These are phyloP conservation scores for Perccottus glenii DNA, from an alignment of 2,113 vertebrate genomes.

Conservation along the genomic window DNA sequence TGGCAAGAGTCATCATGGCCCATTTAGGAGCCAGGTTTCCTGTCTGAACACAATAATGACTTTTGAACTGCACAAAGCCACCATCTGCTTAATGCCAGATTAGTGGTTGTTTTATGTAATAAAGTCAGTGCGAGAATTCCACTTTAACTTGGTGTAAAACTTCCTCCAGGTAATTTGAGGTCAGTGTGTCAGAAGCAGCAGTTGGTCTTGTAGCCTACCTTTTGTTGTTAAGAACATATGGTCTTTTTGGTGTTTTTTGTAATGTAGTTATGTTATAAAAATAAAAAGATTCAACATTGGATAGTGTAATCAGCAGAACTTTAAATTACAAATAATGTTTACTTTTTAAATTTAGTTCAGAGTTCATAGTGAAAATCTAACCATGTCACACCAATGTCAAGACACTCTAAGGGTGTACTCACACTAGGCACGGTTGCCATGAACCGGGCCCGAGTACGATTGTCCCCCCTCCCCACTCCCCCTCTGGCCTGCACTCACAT, in stretches of 20 bases:
- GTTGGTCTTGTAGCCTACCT: background rate
- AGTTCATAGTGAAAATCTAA: too few relatives aligned
- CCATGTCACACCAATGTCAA: too few relatives aligned
- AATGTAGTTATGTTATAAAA: background rate
- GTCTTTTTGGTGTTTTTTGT: background rate
- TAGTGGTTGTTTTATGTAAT: background rate
- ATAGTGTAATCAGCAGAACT: too few relatives aligned
- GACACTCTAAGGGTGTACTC: too few relatives aligned
- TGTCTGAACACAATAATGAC: background rate
- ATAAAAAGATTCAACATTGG: too few relatives aligned
- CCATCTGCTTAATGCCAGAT: background rate
- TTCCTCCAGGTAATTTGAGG: constrained; percentile 11
- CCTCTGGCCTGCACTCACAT: too few relatives aligned
- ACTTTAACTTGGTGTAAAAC: background rate
- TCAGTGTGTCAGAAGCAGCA: background rate
- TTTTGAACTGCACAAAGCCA: background rate
- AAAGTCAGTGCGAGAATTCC: background rate
- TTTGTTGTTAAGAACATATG: background rate
- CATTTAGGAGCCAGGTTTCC: background rate
- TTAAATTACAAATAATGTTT: too few relatives aligned
- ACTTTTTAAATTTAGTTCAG: too few relatives aligned
- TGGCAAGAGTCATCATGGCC: background rate
- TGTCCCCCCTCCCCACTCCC: too few relatives aligned
- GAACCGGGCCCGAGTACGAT: too few relatives aligned
- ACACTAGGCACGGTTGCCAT: too few relatives aligned